Conservation (phyloP, 2,113 vertebrate genomes). For the Nycticryphes semicollaris region DNA sequence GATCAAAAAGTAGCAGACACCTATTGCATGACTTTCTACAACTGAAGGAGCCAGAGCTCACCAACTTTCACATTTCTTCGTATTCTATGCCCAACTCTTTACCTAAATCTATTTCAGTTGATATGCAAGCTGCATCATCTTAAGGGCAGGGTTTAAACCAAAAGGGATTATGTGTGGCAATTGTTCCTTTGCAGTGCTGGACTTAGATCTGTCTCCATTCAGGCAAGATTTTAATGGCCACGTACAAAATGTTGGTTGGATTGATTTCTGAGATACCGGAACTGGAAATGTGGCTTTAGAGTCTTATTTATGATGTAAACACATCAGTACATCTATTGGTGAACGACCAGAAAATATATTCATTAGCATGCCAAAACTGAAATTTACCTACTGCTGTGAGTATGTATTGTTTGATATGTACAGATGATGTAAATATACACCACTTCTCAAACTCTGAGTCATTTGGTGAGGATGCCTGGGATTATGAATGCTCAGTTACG, state of each 20-base stretch:
- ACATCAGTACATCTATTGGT: background rate
- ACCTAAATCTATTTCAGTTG: background rate
- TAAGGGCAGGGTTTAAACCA: background rate
- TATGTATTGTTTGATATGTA: background rate
- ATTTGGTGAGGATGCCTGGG: background rate
- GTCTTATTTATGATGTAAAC: background rate
- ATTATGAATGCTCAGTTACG: background rate
- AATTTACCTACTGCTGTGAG: background rate
- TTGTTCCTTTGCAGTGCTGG: background rate
- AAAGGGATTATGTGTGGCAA: background rate
- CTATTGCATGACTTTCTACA: background rate
- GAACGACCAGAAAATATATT: background rate
- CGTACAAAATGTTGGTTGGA: background rate
- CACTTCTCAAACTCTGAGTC: background rate
- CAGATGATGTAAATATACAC: background rate
- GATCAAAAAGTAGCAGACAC: background rate
- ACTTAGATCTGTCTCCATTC: background rate
- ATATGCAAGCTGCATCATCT: background rate
- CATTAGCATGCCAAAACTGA: background rate
- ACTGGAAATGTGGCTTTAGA: background rate
- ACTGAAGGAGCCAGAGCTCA: background rate
- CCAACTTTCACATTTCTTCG: conserved; percentile 14
- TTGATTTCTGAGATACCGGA: background rate
- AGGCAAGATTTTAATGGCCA: background rate
- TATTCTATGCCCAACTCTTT: background rate